Evolutionary conservation across 2,888 invertebrate species (phyloP), one percentile per base, ranked within the genome.

Genomic region (Ormyrus rosae): DNA sequence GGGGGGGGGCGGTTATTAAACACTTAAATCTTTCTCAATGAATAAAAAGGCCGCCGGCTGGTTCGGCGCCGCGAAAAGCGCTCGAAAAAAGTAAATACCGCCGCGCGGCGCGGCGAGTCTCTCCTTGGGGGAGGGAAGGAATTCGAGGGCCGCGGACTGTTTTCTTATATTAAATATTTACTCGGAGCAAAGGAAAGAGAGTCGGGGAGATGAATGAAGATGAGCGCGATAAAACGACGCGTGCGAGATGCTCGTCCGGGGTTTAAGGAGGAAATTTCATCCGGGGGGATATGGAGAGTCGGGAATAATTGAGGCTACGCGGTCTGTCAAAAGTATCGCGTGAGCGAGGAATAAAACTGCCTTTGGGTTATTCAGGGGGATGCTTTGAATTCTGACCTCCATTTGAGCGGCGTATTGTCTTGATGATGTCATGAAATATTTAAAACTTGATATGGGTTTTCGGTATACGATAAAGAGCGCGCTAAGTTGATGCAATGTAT

Each of bases 21-120:
- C 84, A 85, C 85, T 87, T 86, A 86, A 88, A 88, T 87, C 85
- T 86, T 85, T 78, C 83, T 78, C 81, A 82, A 75, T 84, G 84
- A 81, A 84, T 84, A 80, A 75, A 72, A 78, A 71, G 67, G 13
- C 48, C n/a, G 63, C 60, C 10, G 10, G 34, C 34, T 34, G 34
- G 34, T 34, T 34, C 34, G 19, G 48, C 50, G 55, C 53, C 45
- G 70, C 70, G 50, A 58, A 1, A 34, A 56, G 72, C 53, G 55
- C 61, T 53, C n/a, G 68, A 13, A 61, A 61, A 51, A 34, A 34
- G 19, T 34, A 34, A 76, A 61, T 56, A 60, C 68, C 68, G 19
- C 2, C 50, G 13, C 70, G 78, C 50, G 46, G 13, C 48, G n/a
- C 5, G 45, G 58, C 60, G 11, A 13, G 53, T 60, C 61, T 19